phyloP scores from a whole-genome alignment of 2,113 vertebrate species.

The Barbus barbus region DNA sequence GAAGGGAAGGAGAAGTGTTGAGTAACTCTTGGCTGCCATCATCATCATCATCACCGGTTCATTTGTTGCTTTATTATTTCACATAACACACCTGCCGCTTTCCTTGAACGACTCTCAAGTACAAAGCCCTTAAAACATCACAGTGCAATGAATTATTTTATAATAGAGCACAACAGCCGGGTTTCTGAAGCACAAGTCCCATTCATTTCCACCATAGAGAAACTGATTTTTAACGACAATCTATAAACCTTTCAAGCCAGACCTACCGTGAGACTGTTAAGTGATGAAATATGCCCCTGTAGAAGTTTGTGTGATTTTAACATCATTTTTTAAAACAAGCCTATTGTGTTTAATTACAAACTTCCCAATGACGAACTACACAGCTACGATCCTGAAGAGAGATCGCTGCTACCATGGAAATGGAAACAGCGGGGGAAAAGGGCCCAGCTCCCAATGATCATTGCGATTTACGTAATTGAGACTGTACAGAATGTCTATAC shows the following conservation, averaged over 20 bases:
- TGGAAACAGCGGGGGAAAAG: no score
- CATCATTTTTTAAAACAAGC: background rate
- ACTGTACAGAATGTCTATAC: no score
- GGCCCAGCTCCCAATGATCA: no score
- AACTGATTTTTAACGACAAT: background rate
- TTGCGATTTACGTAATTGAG: no score
- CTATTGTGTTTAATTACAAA: conserved; percentile 5
- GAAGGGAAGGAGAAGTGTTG: no score
- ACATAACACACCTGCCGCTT: background rate
- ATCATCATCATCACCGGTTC: background rate
- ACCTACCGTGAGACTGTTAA: background rate
- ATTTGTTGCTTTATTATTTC: background rate
- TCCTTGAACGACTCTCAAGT: background rate
- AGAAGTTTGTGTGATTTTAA: background rate
- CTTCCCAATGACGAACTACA: background rate
- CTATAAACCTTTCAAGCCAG: background rate
- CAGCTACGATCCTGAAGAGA: no score
- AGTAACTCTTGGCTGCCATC: background rate
- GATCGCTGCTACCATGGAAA: no score
- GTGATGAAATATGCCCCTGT: background rate
- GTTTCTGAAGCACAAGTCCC: background rate
- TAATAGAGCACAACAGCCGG: background rate
- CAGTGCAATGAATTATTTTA: background rate
- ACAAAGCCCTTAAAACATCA: background rate
- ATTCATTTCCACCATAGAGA: background rate